Conservation (phyloP, 2,797 vertebrate species). For the Notolabrus celidotus region DNA sequence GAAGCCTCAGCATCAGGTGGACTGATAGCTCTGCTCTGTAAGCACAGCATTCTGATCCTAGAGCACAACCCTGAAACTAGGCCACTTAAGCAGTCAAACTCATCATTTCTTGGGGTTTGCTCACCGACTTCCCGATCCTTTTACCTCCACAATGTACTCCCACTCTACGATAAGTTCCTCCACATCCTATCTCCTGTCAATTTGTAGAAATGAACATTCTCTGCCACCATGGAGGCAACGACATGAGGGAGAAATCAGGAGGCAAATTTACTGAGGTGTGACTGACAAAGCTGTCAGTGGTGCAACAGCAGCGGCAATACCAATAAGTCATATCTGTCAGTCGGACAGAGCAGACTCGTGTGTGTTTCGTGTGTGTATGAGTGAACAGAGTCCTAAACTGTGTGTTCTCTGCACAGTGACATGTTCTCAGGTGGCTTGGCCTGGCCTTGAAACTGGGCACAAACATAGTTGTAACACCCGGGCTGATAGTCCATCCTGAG, state of each 20-base stretch:
- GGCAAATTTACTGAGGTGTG: conserved; percentile 50
- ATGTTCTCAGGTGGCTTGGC: neutral
- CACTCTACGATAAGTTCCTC: conserved; percentile 1
- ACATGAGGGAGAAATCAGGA: conserved; percentile 42
- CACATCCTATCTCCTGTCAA: conserved; percentile 19
- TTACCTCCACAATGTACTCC: conserved; percentile 15
- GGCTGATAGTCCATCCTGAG: conserved; percentile 18
- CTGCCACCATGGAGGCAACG: conserved; percentile 26
- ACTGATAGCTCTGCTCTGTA: conserved; percentile 14
- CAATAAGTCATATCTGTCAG: conserved; percentile 67
- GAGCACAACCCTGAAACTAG: conserved; percentile 19
- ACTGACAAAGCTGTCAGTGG: conserved; percentile 64
- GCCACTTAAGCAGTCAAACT: conserved; percentile 20
- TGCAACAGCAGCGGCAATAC: conserved; percentile 45
- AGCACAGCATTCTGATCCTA: neutral
- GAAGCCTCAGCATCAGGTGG: conserved; percentile 34
- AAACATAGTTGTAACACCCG: conserved; percentile 42
- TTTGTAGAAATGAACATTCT: conserved; percentile 51
- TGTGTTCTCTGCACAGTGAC: conserved; percentile 36
- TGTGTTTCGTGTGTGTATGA: conserved; percentile 6
- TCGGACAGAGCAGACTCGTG: conserved; percentile 31
- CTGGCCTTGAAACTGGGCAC: conserved; percentile 3
- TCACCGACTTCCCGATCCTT: conserved; percentile 17
- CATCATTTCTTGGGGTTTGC: conserved; percentile 7
- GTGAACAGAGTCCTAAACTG: conserved; percentile 10